A percentile compares a stretch with the other conserved stretches of the same genome.
Conservation (phyloP, 92 coral and sea anemone genomes). For the Phymanthus crucifer region DNA sequence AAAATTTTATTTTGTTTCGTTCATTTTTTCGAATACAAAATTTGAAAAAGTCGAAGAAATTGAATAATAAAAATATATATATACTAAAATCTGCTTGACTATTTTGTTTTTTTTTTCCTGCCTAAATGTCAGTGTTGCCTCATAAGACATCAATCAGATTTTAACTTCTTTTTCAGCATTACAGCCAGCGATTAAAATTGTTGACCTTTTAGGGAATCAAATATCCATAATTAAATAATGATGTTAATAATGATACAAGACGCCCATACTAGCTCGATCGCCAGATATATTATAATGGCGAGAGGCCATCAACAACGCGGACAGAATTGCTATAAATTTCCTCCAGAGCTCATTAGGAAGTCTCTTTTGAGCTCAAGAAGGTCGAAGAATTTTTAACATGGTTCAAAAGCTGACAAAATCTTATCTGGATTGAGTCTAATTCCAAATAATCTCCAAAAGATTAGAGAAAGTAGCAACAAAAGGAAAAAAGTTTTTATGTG, state of each 20-base stretch:
- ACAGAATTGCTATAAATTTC: neutral
- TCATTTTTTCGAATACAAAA: too few relatives aligned
- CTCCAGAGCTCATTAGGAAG: neutral
- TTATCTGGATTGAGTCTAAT: neutral
- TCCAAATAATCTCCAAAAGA: neutral
- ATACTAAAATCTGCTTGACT: too few relatives aligned
- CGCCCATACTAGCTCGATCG: neutral
- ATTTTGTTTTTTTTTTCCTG: too few relatives aligned
- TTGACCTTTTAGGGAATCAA: conserved; percentile 1
- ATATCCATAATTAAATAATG: neutral
- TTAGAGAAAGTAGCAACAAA: neutral
- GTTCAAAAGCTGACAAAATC: neutral
- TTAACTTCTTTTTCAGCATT: neutral
- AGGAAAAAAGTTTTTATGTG: neutral
- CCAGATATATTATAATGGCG: too few relatives aligned
- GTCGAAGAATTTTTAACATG: neutral
- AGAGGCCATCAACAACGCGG: neutral
- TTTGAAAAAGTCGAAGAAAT: neutral
- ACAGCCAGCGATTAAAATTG: neutral
- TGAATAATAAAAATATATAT: too few relatives aligned
- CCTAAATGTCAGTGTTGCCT: neutral
- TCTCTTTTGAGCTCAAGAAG: neutral
- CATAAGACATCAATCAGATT: neutral
- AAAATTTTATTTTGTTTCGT: too few relatives aligned
- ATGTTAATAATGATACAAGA: neutral